Evolutionary conservation across 64 coral and sea anemone genomes (phyloP).

Genomic region (Pocillopora damicornis): DNA sequence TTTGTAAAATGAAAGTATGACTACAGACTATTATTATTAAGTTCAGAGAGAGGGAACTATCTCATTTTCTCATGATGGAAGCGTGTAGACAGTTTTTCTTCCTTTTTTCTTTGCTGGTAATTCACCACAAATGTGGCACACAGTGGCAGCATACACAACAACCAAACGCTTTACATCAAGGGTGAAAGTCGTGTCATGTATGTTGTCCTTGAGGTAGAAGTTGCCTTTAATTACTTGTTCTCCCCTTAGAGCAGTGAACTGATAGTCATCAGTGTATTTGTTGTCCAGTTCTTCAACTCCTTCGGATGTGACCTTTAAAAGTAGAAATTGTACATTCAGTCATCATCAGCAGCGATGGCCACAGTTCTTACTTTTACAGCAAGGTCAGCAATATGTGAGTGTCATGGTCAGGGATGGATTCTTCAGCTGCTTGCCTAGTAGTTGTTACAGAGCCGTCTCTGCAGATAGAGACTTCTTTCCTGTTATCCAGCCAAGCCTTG

Average conservation of each 20-base stretch:
- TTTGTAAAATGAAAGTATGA: no score
- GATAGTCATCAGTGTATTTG: slow-evolving; percentile 20
- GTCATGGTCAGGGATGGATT: background rate
- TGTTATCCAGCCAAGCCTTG: slow-evolving; percentile 49
- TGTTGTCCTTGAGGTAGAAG: slow-evolving; percentile 55
- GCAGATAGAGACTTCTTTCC: slow-evolving; percentile 14
- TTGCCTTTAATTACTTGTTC: slow-evolving; percentile 49
- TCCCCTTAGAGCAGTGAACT: slow-evolving; percentile 9
- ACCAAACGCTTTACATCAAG: slow-evolving; percentile 43
- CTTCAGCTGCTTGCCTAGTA: slow-evolving; percentile 29
- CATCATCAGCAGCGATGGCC: slow-evolving; percentile 15
- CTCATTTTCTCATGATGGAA: no score
- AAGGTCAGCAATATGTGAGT: slow-evolving; percentile 1
- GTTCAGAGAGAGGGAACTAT: no score
- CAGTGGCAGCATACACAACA: slow-evolving; percentile 65
- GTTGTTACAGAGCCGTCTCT: slow-evolving; percentile 43
- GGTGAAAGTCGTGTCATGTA: slow-evolving; percentile 71
- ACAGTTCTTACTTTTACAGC: slow-evolving; percentile 17
- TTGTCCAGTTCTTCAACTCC: slow-evolving; percentile 18
- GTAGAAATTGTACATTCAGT: slow-evolving; percentile 10
- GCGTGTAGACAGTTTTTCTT: no score
- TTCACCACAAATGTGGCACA: slow-evolving; percentile 55
- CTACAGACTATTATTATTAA: no score
- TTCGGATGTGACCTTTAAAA: background rate
- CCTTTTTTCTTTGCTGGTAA: background rate